Percentiles rank a stretch among this genome's conserved stretches.
These are phyloP conservation scores for Leptopilina myrica DNA, from an alignment of 2,888 invertebrate genomes.

Conservation along the genomic window DNA sequence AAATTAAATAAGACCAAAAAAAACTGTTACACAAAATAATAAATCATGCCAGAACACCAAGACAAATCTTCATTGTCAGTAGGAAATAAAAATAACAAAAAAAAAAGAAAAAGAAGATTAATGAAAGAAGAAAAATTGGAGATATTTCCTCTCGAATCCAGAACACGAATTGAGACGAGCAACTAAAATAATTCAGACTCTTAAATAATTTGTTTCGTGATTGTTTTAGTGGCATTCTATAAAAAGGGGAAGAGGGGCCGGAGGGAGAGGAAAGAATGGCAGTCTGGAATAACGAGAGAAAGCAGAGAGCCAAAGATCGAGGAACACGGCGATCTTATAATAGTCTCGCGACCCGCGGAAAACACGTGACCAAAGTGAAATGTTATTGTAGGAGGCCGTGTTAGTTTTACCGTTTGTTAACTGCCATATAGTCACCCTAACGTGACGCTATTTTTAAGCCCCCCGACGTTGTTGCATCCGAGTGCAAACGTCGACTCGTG, in stretches of 20 bases:
- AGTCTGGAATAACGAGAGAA: slow-evolving; percentile 35
- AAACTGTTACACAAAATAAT: not conserved
- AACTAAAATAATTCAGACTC: not conserved
- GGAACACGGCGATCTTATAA: slow-evolving; percentile 66
- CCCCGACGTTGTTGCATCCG: slow-evolving; percentile 59
- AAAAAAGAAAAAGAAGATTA: not conserved
- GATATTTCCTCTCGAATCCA: slow-evolving; percentile 11
- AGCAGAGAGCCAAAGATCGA: slow-evolving; percentile 47
- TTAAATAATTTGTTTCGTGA: slow-evolving; percentile 29
- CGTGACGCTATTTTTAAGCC: slow-evolving; percentile 71
- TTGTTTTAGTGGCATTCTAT: slow-evolving; percentile 35
- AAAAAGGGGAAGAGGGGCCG: not conserved
- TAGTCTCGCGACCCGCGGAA: slow-evolving; percentile 68
- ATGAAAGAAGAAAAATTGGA: not conserved
- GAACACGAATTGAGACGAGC: not conserved
- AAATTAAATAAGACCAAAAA: not conserved
- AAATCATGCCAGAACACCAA: not conserved
- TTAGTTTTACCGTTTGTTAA: slow-evolving; percentile 75
- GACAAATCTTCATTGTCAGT: slow-evolving; percentile 1
- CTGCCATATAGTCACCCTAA: slow-evolving; percentile 63
- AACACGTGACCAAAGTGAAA: slow-evolving; percentile 76
- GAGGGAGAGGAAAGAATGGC: slow-evolving; percentile 20
- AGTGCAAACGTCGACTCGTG: slow-evolving; percentile 46
- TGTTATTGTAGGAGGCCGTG: slow-evolving; percentile 74
- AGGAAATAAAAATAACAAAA: slow-evolving; percentile 1